A percentile compares a stretch with the other conserved stretches of the same genome.
Evolutionary conservation across 2,113 vertebrate species (phyloP).

Genomic region (Thymallus thymallus): DNA sequence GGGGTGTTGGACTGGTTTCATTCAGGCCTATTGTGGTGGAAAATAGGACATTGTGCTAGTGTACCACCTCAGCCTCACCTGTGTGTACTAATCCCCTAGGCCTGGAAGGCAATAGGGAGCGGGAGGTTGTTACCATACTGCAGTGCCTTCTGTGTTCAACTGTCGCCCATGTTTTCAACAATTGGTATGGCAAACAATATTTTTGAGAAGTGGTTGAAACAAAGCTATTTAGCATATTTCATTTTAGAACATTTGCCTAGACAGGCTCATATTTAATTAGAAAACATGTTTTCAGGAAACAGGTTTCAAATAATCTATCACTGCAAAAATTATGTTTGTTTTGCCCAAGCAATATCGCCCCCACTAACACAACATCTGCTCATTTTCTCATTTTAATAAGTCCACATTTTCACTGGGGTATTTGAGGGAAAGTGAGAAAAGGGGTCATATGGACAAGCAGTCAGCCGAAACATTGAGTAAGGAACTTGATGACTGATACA

Average conservation of each 20-base stretch:
- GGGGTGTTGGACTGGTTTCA: slow-evolving; percentile 18
- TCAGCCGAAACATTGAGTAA: background rate
- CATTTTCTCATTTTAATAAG: no score
- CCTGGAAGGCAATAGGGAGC: slow-evolving; percentile 25
- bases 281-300: background rate
- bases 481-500: background rate
- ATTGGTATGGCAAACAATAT: background rate
- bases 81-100: slow-evolving; percentile 25
- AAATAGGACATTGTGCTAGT: slow-evolving; percentile 49
- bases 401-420: no score
- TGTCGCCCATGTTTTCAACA: slow-evolving; percentile 1
- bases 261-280: slow-evolving; percentile 1
- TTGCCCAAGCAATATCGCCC: background rate
- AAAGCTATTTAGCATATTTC: slow-evolving; percentile 15
- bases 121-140: background rate
- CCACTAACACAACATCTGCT: no score
- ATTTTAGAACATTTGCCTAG: background rate
- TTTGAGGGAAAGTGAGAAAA: background rate
- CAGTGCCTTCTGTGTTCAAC: background rate
- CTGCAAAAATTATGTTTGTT: background rate
- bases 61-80: slow-evolving; percentile 42
- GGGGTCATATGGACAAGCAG: background rate
- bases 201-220: background rate
- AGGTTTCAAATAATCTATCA: background rate
- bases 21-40: slow-evolving; percentile 31